Base-by-base conservation (phyloP, 2,797 vertebrate species). In the Eulemur coronatus region DNA sequence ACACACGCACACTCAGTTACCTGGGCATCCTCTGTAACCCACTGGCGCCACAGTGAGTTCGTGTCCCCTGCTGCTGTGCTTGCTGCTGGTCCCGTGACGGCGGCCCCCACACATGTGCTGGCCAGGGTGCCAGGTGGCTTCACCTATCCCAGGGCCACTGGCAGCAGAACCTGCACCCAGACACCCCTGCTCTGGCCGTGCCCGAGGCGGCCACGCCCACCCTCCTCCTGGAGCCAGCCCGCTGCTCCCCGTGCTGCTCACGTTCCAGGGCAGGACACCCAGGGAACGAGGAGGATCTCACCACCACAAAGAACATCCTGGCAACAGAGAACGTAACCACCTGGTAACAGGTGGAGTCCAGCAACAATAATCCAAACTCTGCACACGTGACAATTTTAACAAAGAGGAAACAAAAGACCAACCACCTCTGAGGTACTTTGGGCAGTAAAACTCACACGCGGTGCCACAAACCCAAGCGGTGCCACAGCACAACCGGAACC, bases 271-370 rank as follows among this genome's bases (percentile, higher is more conserved):
- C 22, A 70, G 48, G 55, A 65, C 6, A 7, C 24, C 13, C 57
- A 9, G 24, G 38, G 43, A 22, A 17, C 0, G 5, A 84, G 41
- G 46, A 48, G 7, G 41, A 18, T 7, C 22, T 61, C 28, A 4
- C 4, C 28, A 24, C 41, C 18, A 55, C 1, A 52, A 67, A 67
- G 35, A 67, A 92, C 0, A 17, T 15, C 5, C 46, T 17, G 10
- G 41, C 24, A 17, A 20, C 22, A 17, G 9, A 18, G 26, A 22
- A 33, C 1, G 4, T 0, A 22, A 1, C 41, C 15, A 12, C 0
- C 2, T 4, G 15, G 22, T 0, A 14, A n/a, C 1, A 6, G 38
- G 69, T 13, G 15, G 9, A 78, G 35, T 0, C 10, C n/a, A 0
- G 5, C 12, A 46, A 3, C 5, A 33, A 26, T 0, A 52, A 35